These are phyloP conservation scores for Blastobasis adustella DNA, from an alignment of 2,888 invertebrate species.

Conservation along the genomic window DNA sequence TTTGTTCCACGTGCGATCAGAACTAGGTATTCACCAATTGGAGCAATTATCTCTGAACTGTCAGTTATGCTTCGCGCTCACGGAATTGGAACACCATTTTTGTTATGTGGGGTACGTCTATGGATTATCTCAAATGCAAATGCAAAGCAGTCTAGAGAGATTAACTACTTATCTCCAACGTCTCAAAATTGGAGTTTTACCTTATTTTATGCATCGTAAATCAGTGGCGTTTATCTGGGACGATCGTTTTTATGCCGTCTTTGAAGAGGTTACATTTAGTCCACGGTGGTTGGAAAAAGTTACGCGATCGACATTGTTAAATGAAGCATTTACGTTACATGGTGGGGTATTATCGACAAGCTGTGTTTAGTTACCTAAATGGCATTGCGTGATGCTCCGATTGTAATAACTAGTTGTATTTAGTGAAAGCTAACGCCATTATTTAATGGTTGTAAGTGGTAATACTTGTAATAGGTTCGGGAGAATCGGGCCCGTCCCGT, in stretches of 20 bases:
- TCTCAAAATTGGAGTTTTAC: neutral
- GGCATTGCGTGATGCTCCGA: conserved; percentile 51
- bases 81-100: conserved; percentile 25
- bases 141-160: conserved; percentile 5
- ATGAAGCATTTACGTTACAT: conserved; percentile 21
- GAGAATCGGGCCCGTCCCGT: conserved; percentile 32
- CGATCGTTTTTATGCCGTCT: conserved; percentile 2
- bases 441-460: conserved; percentile 52
- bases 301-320: conserved; percentile 10
- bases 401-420: conserved; percentile 47
- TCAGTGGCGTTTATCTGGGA: conserved; percentile 3
- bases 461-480: conserved; percentile 37
- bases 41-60: conserved; percentile 28
- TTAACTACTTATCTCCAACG: conserved; percentile 2
- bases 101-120: conserved; percentile 7
- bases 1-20: conserved; percentile 51
- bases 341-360: conserved; percentile 31
- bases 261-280: conserved; percentile 2
- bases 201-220: conserved; percentile 1
- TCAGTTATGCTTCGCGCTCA: conserved; percentile 53
- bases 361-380: conserved; percentile 52
- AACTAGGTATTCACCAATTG: conserved; percentile 43
- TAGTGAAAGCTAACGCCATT: conserved; percentile 58
- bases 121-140: conserved; percentile 14
- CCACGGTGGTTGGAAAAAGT: conserved; percentile 1